Evolutionary conservation across 2,888 invertebrate species (phyloP).

Genomic region (Aporophyla nigra): DNA sequence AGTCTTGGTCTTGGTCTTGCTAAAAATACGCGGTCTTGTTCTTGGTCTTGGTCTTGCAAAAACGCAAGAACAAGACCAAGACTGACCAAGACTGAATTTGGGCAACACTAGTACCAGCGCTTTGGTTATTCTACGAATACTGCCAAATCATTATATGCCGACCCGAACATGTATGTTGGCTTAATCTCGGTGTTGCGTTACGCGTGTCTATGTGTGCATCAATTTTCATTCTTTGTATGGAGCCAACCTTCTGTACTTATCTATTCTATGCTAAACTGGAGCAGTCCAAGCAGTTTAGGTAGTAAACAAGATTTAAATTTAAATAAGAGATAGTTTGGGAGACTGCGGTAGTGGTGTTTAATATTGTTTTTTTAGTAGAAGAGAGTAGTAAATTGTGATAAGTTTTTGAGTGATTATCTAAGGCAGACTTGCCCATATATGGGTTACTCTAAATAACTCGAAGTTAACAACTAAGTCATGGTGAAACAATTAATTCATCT

Average conservation of each 20-base stretch:
- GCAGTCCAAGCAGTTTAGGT: slow-evolving; percentile 53
- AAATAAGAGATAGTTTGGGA: slow-evolving; percentile 36
- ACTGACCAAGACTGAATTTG: too few relatives aligned
- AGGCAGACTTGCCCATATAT: too few relatives aligned
- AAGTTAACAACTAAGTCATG: too few relatives aligned
- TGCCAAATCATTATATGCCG: background rate
- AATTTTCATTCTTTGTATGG: background rate
- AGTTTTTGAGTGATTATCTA: background rate
- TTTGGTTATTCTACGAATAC: too few relatives aligned
- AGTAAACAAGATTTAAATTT: slow-evolving; percentile 64
- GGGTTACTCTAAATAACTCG: too few relatives aligned
- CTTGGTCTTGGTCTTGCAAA: too few relatives aligned
- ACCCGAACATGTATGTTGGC: background rate
- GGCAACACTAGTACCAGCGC: too few relatives aligned
- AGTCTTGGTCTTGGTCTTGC: too few relatives aligned
- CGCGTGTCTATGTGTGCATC: background rate
- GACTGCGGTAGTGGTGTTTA: slow-evolving; percentile 2
- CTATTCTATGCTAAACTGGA: slow-evolving; percentile 22
- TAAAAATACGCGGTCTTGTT: too few relatives aligned
- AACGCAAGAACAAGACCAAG: too few relatives aligned
- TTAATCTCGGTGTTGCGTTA: background rate
- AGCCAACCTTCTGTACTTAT: background rate
- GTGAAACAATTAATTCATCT: too few relatives aligned
- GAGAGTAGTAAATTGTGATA: slow-evolving; percentile 2
- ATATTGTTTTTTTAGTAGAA: slow-evolving; percentile 23